phyloP scores from a whole-genome alignment of 1,140 invertebrate genomes.

The Macrocentrus cingulum region DNA sequence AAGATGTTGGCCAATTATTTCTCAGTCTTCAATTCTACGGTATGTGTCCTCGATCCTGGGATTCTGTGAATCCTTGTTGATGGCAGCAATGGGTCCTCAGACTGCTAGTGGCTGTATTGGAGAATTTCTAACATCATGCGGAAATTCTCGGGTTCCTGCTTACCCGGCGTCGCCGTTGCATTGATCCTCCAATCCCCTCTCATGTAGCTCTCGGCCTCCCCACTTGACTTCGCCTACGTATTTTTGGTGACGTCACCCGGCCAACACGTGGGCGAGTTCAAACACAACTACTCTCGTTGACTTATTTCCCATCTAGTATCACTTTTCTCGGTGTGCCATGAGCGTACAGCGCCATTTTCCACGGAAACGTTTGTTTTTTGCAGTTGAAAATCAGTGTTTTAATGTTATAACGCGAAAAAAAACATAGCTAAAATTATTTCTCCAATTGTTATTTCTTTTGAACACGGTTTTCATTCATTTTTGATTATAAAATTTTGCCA shows the following conservation, averaged over 20 bases:
- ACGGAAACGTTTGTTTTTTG: no score
- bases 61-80: constrained; percentile 12
- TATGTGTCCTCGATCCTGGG: constrained; percentile 8
- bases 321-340: neutral
- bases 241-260: constrained; percentile 49
- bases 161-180: constrained; percentile 44
- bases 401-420: no score
- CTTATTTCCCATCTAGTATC: neutral
- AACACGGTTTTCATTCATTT: no score
- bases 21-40: neutral
- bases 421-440: no score
- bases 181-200: constrained; percentile 41
- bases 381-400: no score
- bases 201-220: constrained; percentile 41
- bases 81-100: neutral
- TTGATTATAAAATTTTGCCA: no score
- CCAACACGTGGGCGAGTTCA: constrained; percentile 53
- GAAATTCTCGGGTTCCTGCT: constrained; percentile 44
- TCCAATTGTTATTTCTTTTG: no score
- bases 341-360: no score
- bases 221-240: constrained; percentile 40
- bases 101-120: constrained; percentile 18
- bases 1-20: no score
- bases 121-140: constrained; percentile 39
- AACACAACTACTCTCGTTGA: constrained; percentile 31